Evolutionary conservation across 2,888 invertebrate species (phyloP).

Genomic region (Patella caerulea): DNA sequence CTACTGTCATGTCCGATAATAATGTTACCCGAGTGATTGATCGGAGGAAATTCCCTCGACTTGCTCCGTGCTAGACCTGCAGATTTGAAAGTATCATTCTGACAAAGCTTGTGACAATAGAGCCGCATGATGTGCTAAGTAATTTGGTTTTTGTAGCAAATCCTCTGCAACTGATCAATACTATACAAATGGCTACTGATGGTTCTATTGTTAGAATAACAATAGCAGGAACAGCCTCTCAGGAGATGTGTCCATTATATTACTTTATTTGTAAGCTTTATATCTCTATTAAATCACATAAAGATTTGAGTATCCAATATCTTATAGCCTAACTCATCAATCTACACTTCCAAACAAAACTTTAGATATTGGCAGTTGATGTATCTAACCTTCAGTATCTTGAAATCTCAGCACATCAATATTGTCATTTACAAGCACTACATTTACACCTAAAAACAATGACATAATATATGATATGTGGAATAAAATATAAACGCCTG

Average conservation of each 20-base stretch:
- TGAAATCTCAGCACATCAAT: too few species aligned
- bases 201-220: not conserved
- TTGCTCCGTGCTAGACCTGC: constrained; percentile 17
- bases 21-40: constrained; percentile 25
- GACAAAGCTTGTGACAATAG: constrained; percentile 23
- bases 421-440: too few species aligned
- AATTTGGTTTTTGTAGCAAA: constrained; percentile 26
- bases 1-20: constrained; percentile 28
- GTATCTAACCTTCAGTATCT: too few species aligned
- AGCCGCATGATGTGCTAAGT: constrained; percentile 26
- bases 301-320: too few species aligned
- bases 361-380: too few species aligned
- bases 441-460: too few species aligned
- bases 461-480: too few species aligned
- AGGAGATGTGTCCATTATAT: not conserved
- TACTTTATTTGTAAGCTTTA: too few species aligned
- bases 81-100: constrained; percentile 12
- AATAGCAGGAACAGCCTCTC: not conserved
- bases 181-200: constrained; percentile 13
- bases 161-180: constrained; percentile 20
- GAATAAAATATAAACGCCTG: too few species aligned
- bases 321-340: too few species aligned
- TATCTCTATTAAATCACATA: too few species aligned
- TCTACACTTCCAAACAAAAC: too few species aligned
- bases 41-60: constrained; percentile 17